These are phyloP conservation scores for Toxotes jaculatrix DNA, from an alignment of 2,113 vertebrate species.

Conservation along the genomic window DNA sequence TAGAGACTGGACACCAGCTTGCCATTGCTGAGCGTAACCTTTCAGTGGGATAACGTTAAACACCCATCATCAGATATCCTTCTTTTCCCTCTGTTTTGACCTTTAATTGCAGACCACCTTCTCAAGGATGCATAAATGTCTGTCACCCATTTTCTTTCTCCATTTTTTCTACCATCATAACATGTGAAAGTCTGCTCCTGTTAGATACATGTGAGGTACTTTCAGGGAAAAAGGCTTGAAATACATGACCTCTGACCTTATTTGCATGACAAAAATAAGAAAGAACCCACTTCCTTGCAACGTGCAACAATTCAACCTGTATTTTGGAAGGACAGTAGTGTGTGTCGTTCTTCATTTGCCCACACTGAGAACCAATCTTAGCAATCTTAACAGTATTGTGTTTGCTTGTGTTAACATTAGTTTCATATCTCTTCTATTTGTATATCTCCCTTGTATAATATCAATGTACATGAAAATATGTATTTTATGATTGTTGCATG, in stretches of 20 bases:
- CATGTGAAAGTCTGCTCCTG: background rate
- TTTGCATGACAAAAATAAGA: constrained; percentile 5
- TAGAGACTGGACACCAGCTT: constrained; percentile 67
- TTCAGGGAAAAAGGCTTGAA: background rate
- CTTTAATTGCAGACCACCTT: background rate
- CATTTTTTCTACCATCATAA: background rate
- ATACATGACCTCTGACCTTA: background rate
- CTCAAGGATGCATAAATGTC: too few relatives aligned
- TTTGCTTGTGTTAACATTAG: constrained; percentile 16
- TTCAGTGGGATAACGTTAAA: constrained; percentile 3
- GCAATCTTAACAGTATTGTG: background rate
- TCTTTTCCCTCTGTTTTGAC: constrained; percentile 9
- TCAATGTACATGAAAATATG: constrained; percentile 29
- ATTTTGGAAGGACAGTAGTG: background rate
- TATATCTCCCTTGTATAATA: constrained; percentile 42
- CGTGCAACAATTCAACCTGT: background rate
- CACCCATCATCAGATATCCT: background rate
- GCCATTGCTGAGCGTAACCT: constrained; percentile 29
- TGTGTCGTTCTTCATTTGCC: background rate
- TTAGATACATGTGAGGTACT: background rate
- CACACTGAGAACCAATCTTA: background rate
- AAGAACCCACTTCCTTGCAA: background rate
- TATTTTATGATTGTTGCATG: constrained; percentile 32
- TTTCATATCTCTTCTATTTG: constrained; percentile 4
- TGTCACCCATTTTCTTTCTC: background rate